A percentile compares a stretch with the other conserved stretches of the same genome.
phyloP scores from a whole-genome alignment of 2,113 vertebrate species.

The Ivindomyrus marchei region DNA sequence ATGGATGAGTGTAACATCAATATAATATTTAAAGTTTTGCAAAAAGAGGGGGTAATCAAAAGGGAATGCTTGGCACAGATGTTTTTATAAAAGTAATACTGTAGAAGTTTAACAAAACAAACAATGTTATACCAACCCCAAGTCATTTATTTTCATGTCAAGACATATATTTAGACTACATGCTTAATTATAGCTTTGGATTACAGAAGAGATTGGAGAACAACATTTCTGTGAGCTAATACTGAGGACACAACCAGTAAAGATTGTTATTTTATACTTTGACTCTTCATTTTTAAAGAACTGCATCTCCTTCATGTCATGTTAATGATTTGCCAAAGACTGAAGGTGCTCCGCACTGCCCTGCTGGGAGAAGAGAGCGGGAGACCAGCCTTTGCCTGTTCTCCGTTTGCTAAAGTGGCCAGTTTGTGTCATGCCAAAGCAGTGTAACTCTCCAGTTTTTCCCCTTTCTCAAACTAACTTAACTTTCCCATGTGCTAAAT shows the following conservation, averaged over 20 bases:
- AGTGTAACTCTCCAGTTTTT: background rate
- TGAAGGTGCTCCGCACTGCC: background rate
- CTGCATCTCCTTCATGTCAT: background rate
- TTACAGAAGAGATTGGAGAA: background rate
- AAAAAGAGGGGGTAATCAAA: background rate
- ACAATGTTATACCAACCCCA: background rate
- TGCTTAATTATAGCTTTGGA: background rate
- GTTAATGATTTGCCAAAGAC: background rate
- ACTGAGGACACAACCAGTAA: background rate
- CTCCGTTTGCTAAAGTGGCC: background rate
- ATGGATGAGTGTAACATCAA: background rate
- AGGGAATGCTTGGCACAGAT: background rate
- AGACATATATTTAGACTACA: background rate
- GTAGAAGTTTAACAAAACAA: background rate
- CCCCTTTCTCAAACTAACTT: background rate
- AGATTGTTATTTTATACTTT: background rate
- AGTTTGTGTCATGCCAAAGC: background rate
- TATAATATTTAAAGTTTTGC: background rate
- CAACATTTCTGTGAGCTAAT: background rate
- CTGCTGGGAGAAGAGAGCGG: background rate
- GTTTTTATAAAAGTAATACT: constrained; percentile 1
- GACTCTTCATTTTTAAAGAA: background rate
- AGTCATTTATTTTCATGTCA: constrained; percentile 4
- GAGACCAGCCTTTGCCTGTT: background rate
- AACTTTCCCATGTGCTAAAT: background rate